Conservation (phyloP, 2,113 vertebrate species). For the Trichechus manatus region DNA sequence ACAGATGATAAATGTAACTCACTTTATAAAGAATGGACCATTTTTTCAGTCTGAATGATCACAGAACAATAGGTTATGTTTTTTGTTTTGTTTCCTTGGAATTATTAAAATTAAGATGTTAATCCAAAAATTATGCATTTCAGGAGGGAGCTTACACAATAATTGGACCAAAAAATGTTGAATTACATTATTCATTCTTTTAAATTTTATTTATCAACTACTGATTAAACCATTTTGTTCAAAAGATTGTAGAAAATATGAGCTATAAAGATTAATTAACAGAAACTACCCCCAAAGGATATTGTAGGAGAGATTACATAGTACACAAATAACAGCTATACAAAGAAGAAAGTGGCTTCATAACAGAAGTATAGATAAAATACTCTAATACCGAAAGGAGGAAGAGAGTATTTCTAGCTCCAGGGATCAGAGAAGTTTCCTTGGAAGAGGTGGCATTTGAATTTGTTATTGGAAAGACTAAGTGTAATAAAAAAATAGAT, state of each 20-base stretch:
- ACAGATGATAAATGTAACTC: not conserved
- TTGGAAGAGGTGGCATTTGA: not conserved
- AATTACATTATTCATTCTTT: not conserved
- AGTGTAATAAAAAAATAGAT: too few relatives aligned
- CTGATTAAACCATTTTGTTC: not conserved
- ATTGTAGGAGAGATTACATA: not conserved
- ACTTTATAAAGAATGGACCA: not conserved
- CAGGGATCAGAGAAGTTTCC: not conserved
- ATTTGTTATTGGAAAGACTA: too few relatives aligned
- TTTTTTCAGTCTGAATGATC: not conserved
- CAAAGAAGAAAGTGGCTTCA: not conserved
- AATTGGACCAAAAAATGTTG: not conserved
- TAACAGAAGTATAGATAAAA: not conserved
- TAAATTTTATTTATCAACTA: too few relatives aligned
- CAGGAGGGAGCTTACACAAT: not conserved
- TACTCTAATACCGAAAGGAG: not conserved
- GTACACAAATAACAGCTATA: not conserved
- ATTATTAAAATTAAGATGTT: not conserved
- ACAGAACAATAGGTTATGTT: not conserved
- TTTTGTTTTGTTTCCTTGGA: not conserved
- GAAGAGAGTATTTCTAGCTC: not conserved
- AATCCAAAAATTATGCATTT: not conserved
- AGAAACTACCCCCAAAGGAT: not conserved
- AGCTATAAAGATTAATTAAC: not conserved
- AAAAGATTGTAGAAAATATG: not conserved